These are phyloP conservation scores for Paramuricea clavata DNA, from an alignment of 92 coral and sea anemone genomes.

Conservation along the genomic window DNA sequence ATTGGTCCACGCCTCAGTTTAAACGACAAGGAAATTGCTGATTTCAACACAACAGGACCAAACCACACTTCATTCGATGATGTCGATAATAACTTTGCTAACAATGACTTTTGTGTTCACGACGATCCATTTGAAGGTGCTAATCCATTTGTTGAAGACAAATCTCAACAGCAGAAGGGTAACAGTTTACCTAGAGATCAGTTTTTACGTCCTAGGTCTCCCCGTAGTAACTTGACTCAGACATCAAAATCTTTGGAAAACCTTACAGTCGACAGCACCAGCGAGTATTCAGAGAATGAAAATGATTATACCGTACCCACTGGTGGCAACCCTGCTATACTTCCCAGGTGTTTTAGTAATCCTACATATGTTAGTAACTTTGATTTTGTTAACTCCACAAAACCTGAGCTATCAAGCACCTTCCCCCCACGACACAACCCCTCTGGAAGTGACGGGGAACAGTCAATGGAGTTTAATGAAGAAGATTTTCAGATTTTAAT, in stretches of 20 bases:
- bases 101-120: constrained; percentile 29
- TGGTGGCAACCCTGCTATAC: neutral
- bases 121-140: constrained; percentile 47
- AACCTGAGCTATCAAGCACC: constrained; percentile 63
- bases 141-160: constrained; percentile 28
- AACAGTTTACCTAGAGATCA: neutral
- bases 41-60: neutral
- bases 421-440: constrained; percentile 51
- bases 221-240: neutral
- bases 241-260: constrained; percentile 46
- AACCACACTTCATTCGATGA: neutral
- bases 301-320: constrained; percentile 7
- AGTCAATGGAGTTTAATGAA: constrained; percentile 86
- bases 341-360: constrained; percentile 75
- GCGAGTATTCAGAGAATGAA: constrained; percentile 10
- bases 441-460: constrained; percentile 29
- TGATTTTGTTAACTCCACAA: constrained; percentile 72
- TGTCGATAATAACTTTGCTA: neutral
- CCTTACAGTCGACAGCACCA: neutral
- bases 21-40: constrained; percentile 33
- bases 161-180: neutral
- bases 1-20: constrained; percentile 52
- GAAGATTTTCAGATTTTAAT: constrained; percentile 97
- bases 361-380: constrained; percentile 80
- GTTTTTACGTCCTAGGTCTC: neutral